These are phyloP conservation scores for Rhogogaster chlorosoma DNA, from an alignment of 2,888 invertebrate species.

Conservation along the genomic window DNA sequence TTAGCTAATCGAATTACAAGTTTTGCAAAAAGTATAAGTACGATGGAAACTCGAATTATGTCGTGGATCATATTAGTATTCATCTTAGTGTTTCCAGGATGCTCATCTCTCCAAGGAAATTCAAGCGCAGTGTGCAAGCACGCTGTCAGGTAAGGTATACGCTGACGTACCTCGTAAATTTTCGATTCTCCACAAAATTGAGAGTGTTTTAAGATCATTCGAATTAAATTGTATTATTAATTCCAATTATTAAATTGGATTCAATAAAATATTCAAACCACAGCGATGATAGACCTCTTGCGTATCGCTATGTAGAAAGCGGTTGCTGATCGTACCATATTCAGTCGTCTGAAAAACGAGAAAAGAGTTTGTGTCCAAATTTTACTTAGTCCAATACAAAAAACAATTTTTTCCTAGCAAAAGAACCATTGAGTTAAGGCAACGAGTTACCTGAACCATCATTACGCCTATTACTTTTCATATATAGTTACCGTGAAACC, in stretches of 20 bases:
- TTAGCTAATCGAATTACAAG: neutral
- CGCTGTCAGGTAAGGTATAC: neutral
- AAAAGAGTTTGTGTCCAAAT: neutral
- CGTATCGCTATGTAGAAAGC: neutral
- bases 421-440: neutral
- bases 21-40: neutral
- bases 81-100: neutral
- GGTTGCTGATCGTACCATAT: neutral
- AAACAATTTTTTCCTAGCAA: neutral
- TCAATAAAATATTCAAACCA: neutral
- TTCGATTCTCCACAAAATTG: neutral
- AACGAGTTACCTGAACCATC: neutral
- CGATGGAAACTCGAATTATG: neutral
- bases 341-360: neutral
- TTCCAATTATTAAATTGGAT: no score
- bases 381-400: neutral
- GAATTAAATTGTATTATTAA: no score
- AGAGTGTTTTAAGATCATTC: neutral
- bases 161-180: neutral
- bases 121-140: neutral
- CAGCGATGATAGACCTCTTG: neutral
- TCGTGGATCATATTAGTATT: neutral
- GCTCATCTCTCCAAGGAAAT: neutral
- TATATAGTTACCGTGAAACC: slow-evolving; percentile 48
- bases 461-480: neutral